Evolutionary conservation across 2,113 vertebrate genomes (phyloP).

Genomic region (Nothocercus nigrocapillus): DNA sequence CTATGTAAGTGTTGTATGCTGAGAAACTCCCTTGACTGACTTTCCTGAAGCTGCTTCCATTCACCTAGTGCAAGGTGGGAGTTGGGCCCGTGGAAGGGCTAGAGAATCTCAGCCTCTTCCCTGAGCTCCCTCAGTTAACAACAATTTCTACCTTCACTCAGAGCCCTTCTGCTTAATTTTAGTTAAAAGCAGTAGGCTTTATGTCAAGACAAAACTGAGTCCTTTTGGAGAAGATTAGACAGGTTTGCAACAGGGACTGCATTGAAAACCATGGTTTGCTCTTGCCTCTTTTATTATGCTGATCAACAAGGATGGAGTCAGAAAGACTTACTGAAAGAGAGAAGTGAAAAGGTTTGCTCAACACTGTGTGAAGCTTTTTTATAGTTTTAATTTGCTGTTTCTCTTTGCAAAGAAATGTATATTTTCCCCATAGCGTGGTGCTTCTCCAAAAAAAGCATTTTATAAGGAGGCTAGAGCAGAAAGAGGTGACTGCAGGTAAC

Average conservation of each 20-base stretch:
- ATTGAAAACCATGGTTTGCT: neutral
- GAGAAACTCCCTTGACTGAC: neutral
- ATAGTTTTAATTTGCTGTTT: neutral
- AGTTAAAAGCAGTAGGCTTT: neutral
- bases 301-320: neutral
- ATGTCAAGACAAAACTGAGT: neutral
- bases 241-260: neutral
- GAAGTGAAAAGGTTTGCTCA: neutral
- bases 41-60: neutral
- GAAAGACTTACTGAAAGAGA: neutral
- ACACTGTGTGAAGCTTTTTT: neutral
- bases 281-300: neutral
- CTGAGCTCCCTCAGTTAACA: neutral
- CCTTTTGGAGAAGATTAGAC: neutral
- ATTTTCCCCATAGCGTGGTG: neutral
- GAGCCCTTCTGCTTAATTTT: neutral
- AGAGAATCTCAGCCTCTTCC: neutral
- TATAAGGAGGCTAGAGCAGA: neutral
- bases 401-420: neutral
- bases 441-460: neutral
- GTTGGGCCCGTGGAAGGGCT: neutral
- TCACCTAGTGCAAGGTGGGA: neutral
- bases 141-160: neutral
- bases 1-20: neutral
- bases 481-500: accelerated